phyloP scores from a whole-genome alignment of 2,113 vertebrate species.

The Sisor rabdophorus region DNA sequence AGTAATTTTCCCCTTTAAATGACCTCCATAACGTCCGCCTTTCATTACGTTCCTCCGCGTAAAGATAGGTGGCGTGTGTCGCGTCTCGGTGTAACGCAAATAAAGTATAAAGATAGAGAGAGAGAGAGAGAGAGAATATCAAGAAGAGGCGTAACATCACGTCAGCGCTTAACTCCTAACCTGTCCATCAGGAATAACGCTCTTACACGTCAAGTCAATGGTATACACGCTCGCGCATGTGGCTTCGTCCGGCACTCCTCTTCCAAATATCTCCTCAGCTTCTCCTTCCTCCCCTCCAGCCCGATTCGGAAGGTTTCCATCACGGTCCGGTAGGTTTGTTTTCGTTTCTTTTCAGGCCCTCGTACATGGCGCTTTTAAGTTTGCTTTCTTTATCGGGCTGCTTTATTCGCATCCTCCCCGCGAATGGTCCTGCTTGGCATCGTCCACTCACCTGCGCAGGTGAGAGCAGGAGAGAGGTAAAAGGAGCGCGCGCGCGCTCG shows the following conservation, averaged over 20 bases:
- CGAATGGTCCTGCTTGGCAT: conserved; percentile 8
- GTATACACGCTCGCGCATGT: background rate
- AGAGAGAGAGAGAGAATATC: conserved; percentile 62
- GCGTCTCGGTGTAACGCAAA: conserved; percentile 78
- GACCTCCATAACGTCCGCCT: background rate
- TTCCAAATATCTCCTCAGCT: conserved; percentile 69
- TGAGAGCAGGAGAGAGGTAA: conserved; percentile 47
- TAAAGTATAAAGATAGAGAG: conserved; percentile 68
- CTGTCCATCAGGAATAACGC: conserved; percentile 87
- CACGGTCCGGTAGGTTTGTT: conserved; percentile 76
- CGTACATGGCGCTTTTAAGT: conserved; percentile 26
- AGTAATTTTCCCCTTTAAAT: background rate
- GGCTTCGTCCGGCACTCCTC: conserved; percentile 64
- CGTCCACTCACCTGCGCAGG: conserved; percentile 71
- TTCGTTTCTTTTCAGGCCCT: conserved; percentile 37
- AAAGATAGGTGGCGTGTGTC: conserved; percentile 97
- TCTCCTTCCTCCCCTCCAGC: conserved; percentile 74
- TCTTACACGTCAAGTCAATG: conserved; percentile 63
- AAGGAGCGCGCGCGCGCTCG: conserved; percentile 8
- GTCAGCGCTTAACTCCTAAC: conserved; percentile 81
- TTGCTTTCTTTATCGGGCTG: background rate
- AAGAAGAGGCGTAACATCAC: conserved; percentile 85
- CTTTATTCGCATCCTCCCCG: background rate
- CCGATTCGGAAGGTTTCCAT: conserved; percentile 71
- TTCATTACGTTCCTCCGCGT: conserved; percentile 82